Percentiles rank a stretch among this genome's conserved stretches.
Conservation (phyloP, 2,113 vertebrate genomes). For the Ursus arctos region DNA sequence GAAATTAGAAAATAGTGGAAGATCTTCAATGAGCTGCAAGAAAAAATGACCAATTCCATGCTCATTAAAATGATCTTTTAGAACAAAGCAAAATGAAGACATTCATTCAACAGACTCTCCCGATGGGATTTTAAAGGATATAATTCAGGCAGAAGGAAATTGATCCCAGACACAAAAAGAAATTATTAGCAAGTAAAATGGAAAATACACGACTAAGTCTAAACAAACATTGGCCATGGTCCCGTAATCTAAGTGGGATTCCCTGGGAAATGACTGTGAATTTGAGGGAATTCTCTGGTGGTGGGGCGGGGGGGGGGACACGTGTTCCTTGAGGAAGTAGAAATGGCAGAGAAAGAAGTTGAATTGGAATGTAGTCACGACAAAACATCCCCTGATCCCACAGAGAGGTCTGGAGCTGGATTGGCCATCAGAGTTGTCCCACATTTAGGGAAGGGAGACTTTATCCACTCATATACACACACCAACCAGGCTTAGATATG, state of each 20-base stretch:
- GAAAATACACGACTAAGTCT: not conserved
- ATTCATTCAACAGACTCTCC: not conserved
- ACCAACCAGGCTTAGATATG: not conserved
- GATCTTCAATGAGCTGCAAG: slow-evolving; percentile 15
- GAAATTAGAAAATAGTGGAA: slow-evolving; percentile 30
- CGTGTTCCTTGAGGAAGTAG: not conserved
- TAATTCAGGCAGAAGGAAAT: slow-evolving; percentile 1
- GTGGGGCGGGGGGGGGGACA: not conserved
- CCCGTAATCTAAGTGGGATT: not conserved
- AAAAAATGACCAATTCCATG: not conserved
- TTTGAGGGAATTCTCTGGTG: not conserved
- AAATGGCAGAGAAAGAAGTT: not conserved
- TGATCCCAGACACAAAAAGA: not conserved
- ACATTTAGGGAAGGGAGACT: not conserved
- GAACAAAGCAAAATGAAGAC: slow-evolving; percentile 47
- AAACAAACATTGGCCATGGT: not conserved
- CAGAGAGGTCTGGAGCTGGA: not conserved
- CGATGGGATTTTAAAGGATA: not conserved
- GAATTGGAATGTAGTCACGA: not conserved
- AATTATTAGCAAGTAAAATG: slow-evolving; percentile 50
- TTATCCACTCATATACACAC: not conserved
- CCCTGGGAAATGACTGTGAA: not conserved
- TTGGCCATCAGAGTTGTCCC: not conserved
- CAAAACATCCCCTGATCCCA: not conserved
- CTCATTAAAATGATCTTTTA: not conserved